These are phyloP conservation scores for Amorpha juglandis DNA, from an alignment of 2,888 invertebrate genomes.

Conservation along the genomic window DNA sequence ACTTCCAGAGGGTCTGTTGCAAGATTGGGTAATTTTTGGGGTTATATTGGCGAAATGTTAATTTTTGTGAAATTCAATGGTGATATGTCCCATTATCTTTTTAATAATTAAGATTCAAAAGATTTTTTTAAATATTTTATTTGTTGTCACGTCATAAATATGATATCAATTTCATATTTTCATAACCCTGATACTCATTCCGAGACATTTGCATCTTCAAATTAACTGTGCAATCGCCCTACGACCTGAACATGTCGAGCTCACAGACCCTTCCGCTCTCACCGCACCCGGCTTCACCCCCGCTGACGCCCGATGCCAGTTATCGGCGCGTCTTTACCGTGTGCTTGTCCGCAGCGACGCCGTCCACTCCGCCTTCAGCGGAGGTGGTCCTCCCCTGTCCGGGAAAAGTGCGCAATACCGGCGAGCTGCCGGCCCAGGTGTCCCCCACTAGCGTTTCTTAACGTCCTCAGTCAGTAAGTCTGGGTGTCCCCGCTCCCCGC, in stretches of 20 bases:
- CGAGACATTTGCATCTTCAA: background rate
- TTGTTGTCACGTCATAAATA: background rate
- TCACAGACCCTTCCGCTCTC: constrained; percentile 19
- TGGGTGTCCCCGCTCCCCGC: constrained; percentile 49
- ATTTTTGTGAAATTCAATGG: background rate
- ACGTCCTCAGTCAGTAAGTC: constrained; percentile 58
- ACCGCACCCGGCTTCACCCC: constrained; percentile 17
- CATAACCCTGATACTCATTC: constrained; percentile 7
- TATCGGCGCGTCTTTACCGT: constrained; percentile 11
- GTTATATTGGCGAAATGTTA: background rate
- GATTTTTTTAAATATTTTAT: background rate
- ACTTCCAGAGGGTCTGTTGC: constrained; percentile 17
- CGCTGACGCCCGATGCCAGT: background rate
- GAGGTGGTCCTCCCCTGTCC: constrained; percentile 73
- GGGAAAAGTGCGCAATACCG: constrained; percentile 70
- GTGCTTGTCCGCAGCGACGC: constrained; percentile 55
- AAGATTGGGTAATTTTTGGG: background rate
- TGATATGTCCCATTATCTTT: background rate
- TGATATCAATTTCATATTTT: constrained; percentile 1
- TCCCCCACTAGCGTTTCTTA: constrained; percentile 60
- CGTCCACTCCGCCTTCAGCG: constrained; percentile 54
- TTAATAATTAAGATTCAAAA: too few species aligned
- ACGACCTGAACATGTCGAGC: constrained; percentile 1
- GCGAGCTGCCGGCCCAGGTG: constrained; percentile 59
- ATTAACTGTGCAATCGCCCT: background rate